Conservation (phyloP, 1,140 invertebrate genomes). For the Muscidifurax raptorellus region DNA sequence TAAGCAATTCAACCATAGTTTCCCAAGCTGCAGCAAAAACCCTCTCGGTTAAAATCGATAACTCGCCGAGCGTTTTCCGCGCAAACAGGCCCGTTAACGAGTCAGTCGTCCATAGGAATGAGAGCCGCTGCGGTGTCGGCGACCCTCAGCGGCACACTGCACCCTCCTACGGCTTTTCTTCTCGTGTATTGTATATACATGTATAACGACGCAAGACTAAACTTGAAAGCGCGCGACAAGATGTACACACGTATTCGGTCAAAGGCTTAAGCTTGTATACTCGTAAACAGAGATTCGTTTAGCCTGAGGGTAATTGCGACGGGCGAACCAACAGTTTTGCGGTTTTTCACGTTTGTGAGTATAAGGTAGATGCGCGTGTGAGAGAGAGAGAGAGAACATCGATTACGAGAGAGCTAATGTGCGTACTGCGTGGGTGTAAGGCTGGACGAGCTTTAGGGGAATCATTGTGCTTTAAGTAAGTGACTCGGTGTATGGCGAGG, state of each 20-base stretch:
- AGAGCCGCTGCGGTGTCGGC: conserved; percentile 27
- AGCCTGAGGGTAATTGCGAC: background rate
- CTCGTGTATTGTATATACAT: background rate
- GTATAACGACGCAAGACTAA: background rate
- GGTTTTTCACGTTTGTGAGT: background rate
- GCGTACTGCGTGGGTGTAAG: too few relatives aligned
- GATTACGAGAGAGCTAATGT: background rate
- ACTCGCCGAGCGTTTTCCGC: background rate
- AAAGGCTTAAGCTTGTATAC: background rate
- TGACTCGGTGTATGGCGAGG: background rate
- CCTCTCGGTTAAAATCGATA: background rate
- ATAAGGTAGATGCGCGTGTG: too few relatives aligned
- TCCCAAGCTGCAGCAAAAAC: background rate
- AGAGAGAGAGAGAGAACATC: background rate
- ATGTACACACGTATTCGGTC: background rate
- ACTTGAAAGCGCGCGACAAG: background rate
- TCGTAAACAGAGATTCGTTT: background rate
- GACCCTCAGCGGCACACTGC: background rate
- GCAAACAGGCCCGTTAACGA: background rate
- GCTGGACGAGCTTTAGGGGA: background rate
- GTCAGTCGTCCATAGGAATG: background rate
- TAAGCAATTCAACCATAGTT: background rate
- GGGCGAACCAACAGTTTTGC: background rate
- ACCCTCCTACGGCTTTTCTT: background rate
- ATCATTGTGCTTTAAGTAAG: background rate